Percentiles rank a stretch among this genome's conserved stretches.
phyloP scores from a whole-genome alignment of 2,113 vertebrate genomes.

The Vulpes lagopus region DNA sequence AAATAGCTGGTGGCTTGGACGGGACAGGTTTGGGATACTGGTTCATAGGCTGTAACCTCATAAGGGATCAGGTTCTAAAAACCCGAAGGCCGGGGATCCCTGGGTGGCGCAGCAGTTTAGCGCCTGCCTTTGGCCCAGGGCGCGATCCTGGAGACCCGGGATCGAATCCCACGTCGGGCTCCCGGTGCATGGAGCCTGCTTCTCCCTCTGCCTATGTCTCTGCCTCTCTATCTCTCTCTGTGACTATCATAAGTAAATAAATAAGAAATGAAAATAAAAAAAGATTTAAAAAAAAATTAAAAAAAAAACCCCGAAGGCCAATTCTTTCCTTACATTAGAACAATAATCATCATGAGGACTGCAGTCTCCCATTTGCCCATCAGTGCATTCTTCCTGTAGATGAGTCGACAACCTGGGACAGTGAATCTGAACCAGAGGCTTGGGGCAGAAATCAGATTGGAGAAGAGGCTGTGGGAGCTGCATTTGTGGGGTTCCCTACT shows the following conservation, averaged over 20 bases:
- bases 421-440: neutral
- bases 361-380: accelerated
- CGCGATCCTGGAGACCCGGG: too few species aligned
- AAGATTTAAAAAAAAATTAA: too few species aligned
- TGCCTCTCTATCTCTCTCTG: too few species aligned
- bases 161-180: too few species aligned
- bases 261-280: too few species aligned
- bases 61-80: neutral
- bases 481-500: neutral
- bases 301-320: neutral
- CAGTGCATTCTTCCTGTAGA: neutral
- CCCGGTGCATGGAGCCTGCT: too few species aligned
- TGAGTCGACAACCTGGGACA: accelerated
- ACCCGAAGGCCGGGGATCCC: too few species aligned
- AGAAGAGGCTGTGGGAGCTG: neutral
- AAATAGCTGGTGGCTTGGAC: neutral
- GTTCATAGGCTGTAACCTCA: neutral
- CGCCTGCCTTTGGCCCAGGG: too few species aligned
- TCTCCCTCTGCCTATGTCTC: too few species aligned
- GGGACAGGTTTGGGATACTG: neutral
- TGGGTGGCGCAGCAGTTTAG: too few species aligned
- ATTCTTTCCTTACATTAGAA: neutral
- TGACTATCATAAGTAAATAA: too few species aligned
- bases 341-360: neutral
- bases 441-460: neutral